These are phyloP conservation scores for Gymnothorax javanicus DNA, from an alignment of 2,797 vertebrate species.

Conservation along the genomic window DNA sequence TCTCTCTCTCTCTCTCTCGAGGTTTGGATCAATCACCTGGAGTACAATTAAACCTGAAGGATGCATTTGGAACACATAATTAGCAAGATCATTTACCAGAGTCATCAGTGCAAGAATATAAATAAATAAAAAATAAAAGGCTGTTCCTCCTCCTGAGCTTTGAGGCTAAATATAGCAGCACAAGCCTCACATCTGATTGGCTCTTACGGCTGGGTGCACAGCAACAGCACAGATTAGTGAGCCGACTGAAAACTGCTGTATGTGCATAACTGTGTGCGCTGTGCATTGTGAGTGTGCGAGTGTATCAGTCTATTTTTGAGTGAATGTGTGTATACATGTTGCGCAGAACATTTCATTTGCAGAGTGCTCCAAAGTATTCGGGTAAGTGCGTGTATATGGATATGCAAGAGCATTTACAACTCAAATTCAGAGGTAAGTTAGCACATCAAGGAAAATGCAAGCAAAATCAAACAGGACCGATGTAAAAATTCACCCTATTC, in stretches of 20 bases:
- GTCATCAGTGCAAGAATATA: slow-evolving; percentile 55
- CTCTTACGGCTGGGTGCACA: slow-evolving; percentile 47
- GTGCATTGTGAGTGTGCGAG: not conserved
- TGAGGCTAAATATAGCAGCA: slow-evolving; percentile 68
- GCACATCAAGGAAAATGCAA: too few species aligned
- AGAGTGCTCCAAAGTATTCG: too few species aligned
- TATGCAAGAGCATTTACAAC: too few species aligned
- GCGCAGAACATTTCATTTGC: too few species aligned
- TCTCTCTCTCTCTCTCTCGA: slow-evolving; percentile 17
- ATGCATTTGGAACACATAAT: slow-evolving; percentile 47
- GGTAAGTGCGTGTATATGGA: too few species aligned
- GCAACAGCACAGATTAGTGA: slow-evolving; percentile 39
- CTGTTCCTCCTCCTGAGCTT: slow-evolving; percentile 62
- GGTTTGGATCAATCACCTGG: slow-evolving; percentile 36
- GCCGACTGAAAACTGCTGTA: slow-evolving; percentile 16
- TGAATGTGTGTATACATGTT: not conserved
- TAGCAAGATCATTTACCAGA: slow-evolving; percentile 56
- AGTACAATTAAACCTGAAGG: slow-evolving; percentile 48
- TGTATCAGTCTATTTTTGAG: not conserved
- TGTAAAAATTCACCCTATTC: too few species aligned
- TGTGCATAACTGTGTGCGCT: not conserved
- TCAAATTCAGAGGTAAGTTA: too few species aligned
- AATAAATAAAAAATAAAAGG: slow-evolving; percentile 37
- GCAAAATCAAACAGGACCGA: too few species aligned
- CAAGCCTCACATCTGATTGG: slow-evolving; percentile 54